Base-by-base conservation (phyloP, 2,113 vertebrate genomes). In the Antigone vipio region DNA sequence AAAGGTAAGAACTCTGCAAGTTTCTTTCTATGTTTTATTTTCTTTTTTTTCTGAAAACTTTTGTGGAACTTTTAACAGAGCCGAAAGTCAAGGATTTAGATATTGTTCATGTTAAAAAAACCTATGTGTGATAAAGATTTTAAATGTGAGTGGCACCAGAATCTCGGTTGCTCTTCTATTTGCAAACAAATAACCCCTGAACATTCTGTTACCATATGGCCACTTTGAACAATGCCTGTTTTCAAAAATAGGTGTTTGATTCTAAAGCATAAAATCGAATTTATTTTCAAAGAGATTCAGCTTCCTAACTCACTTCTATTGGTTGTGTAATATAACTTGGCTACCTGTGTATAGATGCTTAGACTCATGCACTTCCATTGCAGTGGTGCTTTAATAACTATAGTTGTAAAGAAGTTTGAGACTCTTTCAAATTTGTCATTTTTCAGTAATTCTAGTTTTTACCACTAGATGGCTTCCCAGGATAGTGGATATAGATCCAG, bases 401-500 rank as follows among this genome's bases (percentile, higher is more conserved):
- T 1, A 19, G 44, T 8, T 3, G 21, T 15, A 12, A 30, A 23
- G 38, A n/a, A 67, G 52, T 38, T 56, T 2, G 68, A 18, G 15
- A 11, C 27, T 8, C 45, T 72, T 52, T 14, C 23, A 9, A 4
- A 22, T 16, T 19, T 7, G 15, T 22, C 8, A 17, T 35, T 76
- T 75, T 62, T 52, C 80, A 29, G 56, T 73, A 44, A 72, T 87
- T 89, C 76, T 53, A 5, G 32, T 11, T 12, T 19, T 13, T 11
- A 42, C 97, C 98, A 88, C 98, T 97, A 98, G 98, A 96, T 56
- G 98, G 97, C 97, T 96, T 88, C 96, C 97, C 45, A 98, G 97
- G 96, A 97, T 69, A 95, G 96, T 29, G 73, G 69, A 96, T 97
- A 50, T 34, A 67, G 74, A 9, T 11, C 53, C 58, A 64, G 69